Percentiles rank a stretch among this genome's conserved stretches.
phyloP scores from a whole-genome alignment of 2,797 vertebrate genomes.

The Oryzias dopingdopingensis region DNA sequence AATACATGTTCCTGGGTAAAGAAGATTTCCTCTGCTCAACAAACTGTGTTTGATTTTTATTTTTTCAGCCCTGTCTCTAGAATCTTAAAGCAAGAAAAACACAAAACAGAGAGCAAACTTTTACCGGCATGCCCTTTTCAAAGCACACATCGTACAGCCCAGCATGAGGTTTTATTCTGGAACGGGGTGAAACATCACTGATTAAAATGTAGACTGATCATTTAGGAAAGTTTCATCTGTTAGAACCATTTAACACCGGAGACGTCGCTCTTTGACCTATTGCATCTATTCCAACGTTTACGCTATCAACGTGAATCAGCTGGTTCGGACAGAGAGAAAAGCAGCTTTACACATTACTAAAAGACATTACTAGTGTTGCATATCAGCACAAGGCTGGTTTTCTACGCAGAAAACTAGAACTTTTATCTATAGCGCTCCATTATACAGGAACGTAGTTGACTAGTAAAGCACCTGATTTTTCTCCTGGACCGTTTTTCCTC shows the following conservation, averaged over 20 bases:
- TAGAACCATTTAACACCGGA: too few species aligned
- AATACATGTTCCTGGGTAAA: slow-evolving; percentile 74
- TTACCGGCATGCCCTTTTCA: slow-evolving; percentile 1
- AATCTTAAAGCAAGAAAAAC: slow-evolving; percentile 63
- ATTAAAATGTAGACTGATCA: too few species aligned
- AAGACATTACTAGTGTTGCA: too few species aligned
- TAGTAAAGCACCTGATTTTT: slow-evolving; percentile 52
- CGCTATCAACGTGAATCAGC: too few species aligned
- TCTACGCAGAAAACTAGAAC: slow-evolving; percentile 36
- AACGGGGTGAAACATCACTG: too few species aligned
- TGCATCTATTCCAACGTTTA: too few species aligned
- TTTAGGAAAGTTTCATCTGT: too few species aligned
- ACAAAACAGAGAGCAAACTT: slow-evolving; percentile 23
- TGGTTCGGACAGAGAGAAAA: too few species aligned
- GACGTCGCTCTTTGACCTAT: too few species aligned
- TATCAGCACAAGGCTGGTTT: too few species aligned
- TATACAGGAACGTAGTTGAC: slow-evolving; percentile 45
- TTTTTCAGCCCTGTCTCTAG: slow-evolving; percentile 67
- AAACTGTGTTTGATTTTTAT: slow-evolving; percentile 80
- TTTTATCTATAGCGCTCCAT: slow-evolving; percentile 40
- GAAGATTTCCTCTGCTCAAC: slow-evolving; percentile 79
- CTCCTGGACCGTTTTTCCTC: slow-evolving; percentile 27
- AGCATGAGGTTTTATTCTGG: too few species aligned
- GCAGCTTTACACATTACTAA: too few species aligned
- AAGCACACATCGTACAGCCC: background rate